A percentile compares a stretch with the other conserved stretches of the same genome.
Conservation (phyloP, 2,113 vertebrate genomes). For the Leptocoma aspasia region DNA sequence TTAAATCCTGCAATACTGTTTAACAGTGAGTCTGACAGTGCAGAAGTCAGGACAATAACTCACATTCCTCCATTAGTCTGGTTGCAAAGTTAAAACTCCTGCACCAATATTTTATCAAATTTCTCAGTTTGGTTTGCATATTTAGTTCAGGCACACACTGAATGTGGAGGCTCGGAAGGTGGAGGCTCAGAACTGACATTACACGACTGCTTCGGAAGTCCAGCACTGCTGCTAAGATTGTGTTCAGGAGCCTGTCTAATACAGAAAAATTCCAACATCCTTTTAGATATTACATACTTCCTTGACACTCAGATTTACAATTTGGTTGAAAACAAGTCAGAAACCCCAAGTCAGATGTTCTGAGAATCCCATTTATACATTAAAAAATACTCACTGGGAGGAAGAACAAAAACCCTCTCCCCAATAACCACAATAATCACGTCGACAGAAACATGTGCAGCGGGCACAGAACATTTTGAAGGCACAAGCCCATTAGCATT, state of each 20-base stretch:
- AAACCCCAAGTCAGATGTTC: not conserved
- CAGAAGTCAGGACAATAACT: not conserved
- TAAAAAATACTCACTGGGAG: not conserved
- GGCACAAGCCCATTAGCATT: slow-evolving; percentile 12
- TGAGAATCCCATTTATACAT: not conserved
- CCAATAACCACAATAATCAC: not conserved
- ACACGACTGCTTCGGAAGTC: not conserved
- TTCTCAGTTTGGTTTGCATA: not conserved
- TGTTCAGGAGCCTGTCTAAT: not conserved
- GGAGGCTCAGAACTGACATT: not conserved
- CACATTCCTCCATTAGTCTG: not conserved
- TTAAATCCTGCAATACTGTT: not conserved
- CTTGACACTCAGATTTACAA: not conserved
- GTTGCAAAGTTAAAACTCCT: not conserved
- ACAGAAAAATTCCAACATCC: not conserved
- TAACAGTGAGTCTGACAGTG: not conserved
- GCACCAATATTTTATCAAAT: not conserved
- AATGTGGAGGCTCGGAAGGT: fast-evolving
- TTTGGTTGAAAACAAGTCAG: not conserved
- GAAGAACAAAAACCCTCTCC: not conserved
- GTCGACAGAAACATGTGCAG: not conserved
- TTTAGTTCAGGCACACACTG: not conserved
- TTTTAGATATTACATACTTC: not conserved
- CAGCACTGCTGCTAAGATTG: not conserved
- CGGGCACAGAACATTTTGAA: not conserved